Conservation (phyloP, 2,113 vertebrate species). For the Sceloporus tristichus region DNA sequence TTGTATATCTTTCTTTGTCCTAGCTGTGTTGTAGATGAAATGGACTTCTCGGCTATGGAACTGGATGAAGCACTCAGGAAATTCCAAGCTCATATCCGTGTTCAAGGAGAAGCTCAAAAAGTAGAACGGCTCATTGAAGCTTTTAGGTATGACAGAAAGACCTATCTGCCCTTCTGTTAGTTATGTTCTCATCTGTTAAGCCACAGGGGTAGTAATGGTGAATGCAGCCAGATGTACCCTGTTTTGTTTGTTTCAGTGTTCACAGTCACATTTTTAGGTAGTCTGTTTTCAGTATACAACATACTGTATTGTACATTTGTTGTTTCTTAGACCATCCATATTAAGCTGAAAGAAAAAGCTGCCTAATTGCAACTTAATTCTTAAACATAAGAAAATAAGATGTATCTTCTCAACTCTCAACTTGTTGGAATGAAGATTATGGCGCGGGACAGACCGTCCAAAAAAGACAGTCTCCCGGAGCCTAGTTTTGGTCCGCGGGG, state of each 20-base stretch:
- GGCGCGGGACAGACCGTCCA: too few relatives aligned
- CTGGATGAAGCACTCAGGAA: conserved; percentile 96
- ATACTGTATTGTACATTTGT: neutral
- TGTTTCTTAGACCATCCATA: conserved; percentile 1
- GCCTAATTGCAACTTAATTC: neutral
- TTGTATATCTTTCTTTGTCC: conserved; percentile 45
- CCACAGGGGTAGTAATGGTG: neutral
- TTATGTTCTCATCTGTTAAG: neutral
- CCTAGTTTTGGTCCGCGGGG: too few relatives aligned
- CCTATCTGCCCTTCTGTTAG: neutral
- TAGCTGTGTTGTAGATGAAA: conserved; percentile 97
- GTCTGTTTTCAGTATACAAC: neutral
- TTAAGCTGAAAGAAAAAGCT: neutral
- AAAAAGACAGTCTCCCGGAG: too few relatives aligned
- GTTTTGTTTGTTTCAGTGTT: neutral
- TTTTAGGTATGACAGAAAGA: conserved; percentile 84
- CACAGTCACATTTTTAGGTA: neutral
- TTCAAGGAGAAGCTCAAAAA: conserved; percentile 97
- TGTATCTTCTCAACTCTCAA: neutral
- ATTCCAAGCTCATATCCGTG: conserved; percentile 97
- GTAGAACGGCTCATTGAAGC: conserved; percentile 96
- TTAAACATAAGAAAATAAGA: neutral
- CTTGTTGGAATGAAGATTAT: conserved; percentile 5
- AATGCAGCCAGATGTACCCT: neutral
- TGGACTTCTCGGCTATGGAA: conserved; percentile 96